Evolutionary conservation across 2,113 vertebrate species (phyloP).

Genomic region (Sterrhoptilus dennistouni): DNA sequence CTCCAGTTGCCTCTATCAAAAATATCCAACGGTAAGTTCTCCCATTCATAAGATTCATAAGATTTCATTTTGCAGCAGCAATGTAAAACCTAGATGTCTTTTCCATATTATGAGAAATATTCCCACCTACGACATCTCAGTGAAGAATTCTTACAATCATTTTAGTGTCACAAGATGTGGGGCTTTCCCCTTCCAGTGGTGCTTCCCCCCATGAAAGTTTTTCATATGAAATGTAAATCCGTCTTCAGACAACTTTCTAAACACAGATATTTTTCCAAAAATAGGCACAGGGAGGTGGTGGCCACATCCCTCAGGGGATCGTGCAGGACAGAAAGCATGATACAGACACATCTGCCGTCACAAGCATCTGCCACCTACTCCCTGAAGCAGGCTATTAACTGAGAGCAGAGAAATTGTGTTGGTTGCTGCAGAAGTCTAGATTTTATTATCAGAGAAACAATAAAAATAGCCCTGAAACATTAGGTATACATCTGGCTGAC

Average conservation of each 20-base stretch:
- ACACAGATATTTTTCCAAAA: background rate
- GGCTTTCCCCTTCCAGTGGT: background rate
- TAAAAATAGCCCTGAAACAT: background rate
- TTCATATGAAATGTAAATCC: background rate
- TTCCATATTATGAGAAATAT: background rate
- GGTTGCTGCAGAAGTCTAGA: background rate
- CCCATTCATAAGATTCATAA: background rate
- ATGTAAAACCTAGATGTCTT: background rate
- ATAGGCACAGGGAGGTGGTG: background rate
- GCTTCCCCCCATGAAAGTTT: background rate
- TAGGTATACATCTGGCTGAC: background rate
- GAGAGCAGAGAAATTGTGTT: background rate
- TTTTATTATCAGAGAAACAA: background rate
- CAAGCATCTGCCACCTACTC: background rate
- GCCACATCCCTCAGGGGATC: background rate
- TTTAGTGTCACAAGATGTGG: background rate
- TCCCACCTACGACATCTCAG: background rate
- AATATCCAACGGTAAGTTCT: background rate
- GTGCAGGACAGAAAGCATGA: background rate
- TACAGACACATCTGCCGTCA: background rate
- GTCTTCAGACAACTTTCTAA: background rate
- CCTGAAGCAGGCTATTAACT: background rate
- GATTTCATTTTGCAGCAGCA: background rate
- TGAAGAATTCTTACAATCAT: background rate
- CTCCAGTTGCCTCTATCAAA: background rate